Base-by-base conservation (phyloP, 92 coral and sea anemone genomes). In the Pocillopora grandis region DNA sequence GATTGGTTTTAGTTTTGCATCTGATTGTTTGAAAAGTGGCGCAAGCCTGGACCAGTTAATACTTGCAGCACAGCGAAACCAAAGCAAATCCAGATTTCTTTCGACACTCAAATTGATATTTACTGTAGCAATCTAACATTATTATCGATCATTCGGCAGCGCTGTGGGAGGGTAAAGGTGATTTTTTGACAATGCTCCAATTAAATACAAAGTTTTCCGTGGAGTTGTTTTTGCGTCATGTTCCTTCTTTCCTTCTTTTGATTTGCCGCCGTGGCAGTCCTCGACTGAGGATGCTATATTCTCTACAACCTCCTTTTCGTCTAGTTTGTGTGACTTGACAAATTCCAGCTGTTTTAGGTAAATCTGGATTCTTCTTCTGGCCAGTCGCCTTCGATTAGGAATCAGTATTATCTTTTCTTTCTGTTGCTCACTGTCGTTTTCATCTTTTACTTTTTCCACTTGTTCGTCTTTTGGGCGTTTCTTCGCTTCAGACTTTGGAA, bases 141-240 rank as follows among this genome's bases (percentile, higher is more conserved):
- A 42, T 42, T 0, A 42, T 42, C 6, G 52, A 42, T 42, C 52
- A 42, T 42, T 12, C 2, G 85, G 70, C 59, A 57, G 81, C 18
- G 75, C 86, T 2, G 72, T 80, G 12, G 88, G 93, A 14, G 87
- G 89, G 42, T 68, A 69, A 4, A 92, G 81, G 31, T 90, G 86
- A 60, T 82, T 80, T 86, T 70, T 84, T 37, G 97, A 91, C 80
- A 93, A 76, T 42, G 97, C 92, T 13, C 97, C 97, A 70, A 93
- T 93, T 79, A 93, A 67, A 61, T 83, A 86, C 76, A 91, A 49
- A 59, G 90, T 78, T 58, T 77, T 83, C 37, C 92, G 91, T 13
- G 94, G 84, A 62, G 84, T 88, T 1, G 82, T 65, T 62, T 59
- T 20, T 27, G 75, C 48, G 48, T 76, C 67, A 48, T 76, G 70